Conservation (phyloP, 1,140 invertebrate species). For the Ceratina australensis region DNA sequence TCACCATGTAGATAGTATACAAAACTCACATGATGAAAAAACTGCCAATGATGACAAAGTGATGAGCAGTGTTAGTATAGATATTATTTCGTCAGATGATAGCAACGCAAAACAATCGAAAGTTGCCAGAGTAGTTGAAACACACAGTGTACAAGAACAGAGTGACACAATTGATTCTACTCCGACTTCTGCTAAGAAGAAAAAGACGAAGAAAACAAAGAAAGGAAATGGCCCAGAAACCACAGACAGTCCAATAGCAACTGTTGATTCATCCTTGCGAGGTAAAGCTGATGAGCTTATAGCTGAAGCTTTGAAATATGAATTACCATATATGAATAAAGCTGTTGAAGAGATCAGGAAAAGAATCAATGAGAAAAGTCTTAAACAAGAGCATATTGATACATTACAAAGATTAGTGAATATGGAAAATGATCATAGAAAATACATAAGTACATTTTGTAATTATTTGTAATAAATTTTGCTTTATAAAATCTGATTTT, state of each 20-base stretch:
- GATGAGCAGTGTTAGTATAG: no score
- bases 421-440: constrained; percentile 23
- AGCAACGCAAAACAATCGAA: no score
- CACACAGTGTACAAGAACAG: neutral
- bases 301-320: constrained; percentile 21
- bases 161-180: neutral
- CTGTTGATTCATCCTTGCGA: neutral
- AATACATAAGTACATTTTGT: constrained; percentile 34
- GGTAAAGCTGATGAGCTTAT: constrained; percentile 14
- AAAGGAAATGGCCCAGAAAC: neutral
- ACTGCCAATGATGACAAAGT: neutral
- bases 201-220: constrained; percentile 19
- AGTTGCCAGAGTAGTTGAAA: no score
- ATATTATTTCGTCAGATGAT: no score
- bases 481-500: neutral
- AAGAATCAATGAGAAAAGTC: constrained; percentile 18
- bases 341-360: constrained; percentile 37
- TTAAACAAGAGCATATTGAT: constrained; percentile 35
- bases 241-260: neutral
- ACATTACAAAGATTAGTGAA: constrained; percentile 39
- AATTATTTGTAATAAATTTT: constrained; percentile 33
- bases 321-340: constrained; percentile 36
- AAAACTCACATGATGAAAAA: neutral
- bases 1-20: neutral
- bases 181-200: constrained; percentile 7